Conservation (phyloP, 2,113 vertebrate genomes). For the Paradisaea rubra region DNA sequence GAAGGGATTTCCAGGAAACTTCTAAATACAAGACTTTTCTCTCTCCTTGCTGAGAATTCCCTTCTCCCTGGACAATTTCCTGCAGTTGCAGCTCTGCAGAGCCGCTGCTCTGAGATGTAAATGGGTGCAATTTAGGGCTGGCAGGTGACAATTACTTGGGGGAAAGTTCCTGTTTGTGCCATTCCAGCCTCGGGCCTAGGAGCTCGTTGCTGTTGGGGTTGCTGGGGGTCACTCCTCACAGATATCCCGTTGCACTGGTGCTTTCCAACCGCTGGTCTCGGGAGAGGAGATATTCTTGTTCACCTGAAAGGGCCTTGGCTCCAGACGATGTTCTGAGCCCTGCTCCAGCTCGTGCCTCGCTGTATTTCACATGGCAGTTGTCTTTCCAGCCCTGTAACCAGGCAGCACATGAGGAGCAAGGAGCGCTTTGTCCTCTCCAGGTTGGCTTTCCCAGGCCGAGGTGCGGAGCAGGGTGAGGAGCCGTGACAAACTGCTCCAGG, state of each 20-base stretch:
- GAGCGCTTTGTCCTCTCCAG: neutral
- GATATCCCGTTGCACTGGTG: neutral
- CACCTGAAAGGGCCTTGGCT: neutral
- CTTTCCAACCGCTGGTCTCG: neutral
- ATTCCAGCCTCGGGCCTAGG: neutral
- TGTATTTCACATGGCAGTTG: constrained; percentile 9
- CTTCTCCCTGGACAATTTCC: constrained; percentile 18
- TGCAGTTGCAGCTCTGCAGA: constrained; percentile 7
- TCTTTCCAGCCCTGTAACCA: constrained; percentile 41
- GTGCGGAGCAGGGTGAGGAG: neutral
- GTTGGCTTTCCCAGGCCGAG: neutral
- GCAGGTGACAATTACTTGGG: neutral
- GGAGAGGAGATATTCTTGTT: neutral
- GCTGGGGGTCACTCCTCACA: neutral
- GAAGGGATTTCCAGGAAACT: neutral
- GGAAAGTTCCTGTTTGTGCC: neutral
- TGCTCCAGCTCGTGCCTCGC: neutral
- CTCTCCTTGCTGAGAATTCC: neutral
- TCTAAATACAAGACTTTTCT: neutral
- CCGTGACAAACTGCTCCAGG: rapidly evolving
- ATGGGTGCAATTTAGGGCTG: neutral
- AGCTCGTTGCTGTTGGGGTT: neutral
- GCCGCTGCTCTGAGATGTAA: neutral
- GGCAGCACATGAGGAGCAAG: constrained; percentile 31
- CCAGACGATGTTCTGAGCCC: neutral